Evolutionary conservation across 2,797 vertebrate species (phyloP), one percentile per base, ranked within the genome.

Genomic region (Gastrophryne carolinensis): DNA sequence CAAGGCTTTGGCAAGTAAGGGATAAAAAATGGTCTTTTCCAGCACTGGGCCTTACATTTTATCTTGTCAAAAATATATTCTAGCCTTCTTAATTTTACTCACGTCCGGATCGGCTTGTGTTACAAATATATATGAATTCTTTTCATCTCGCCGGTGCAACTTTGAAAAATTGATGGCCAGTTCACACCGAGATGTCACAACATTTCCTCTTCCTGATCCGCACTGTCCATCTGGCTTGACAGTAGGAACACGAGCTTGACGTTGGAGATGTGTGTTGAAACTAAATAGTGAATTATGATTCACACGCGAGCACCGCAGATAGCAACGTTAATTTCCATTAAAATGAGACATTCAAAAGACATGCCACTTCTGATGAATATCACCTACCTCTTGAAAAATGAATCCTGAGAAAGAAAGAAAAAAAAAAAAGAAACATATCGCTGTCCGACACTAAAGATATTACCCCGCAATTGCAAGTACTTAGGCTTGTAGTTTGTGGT

Each of bases 221-320:
- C 32, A 19, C 37, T 37, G 64, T 13, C 64, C 64, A 52, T 50
- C 34, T 11, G 49, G 29, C 6, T 32, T 26, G 23, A 27, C 24
- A 19, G 64, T 15, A 13, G 52, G 12, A 10, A 26, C 37, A 47
- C 32, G 23, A 32, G n/a, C 5, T 23, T 4, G 12, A 15, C 26
- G 27, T 6, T 26, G 13, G 13, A 7, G 26, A 53, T 39, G 21
- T 6, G 49, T 54, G 26, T 64, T 54, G 61, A 26, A 64, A 24
- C 29, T 64, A 54, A 64, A 32, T 54, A 17, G 26, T 24, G 50
- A 65, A 73, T 57, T 65, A 70, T 30, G 53, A 70, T 57, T 58
- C 53, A 70, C 67, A 70, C 67, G 13, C 19, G 19, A 34, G 35
- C 44, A 8, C 12, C 21, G 19, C 11, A 47, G 24, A 73, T 35